Evolutionary conservation across 2,888 invertebrate species (phyloP).

Genomic region (Silvanus unidentatus): DNA sequence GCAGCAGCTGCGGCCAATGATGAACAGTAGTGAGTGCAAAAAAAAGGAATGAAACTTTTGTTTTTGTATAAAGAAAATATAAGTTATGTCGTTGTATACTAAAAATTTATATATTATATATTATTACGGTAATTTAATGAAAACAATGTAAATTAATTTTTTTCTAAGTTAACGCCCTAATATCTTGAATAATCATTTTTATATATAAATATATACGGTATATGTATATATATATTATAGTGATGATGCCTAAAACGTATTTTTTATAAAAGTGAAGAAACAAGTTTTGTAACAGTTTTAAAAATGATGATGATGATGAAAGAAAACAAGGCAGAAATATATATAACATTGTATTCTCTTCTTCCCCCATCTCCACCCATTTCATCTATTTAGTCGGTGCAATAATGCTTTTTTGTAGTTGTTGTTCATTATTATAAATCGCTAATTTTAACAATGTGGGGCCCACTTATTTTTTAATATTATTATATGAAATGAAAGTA

Average conservation of each 20-base stretch:
- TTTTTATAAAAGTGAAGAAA: background rate
- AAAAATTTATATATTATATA: conserved; percentile 3
- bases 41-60: too few species aligned
- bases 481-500: background rate
- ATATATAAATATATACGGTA: background rate
- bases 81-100: background rate
- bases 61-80: background rate
- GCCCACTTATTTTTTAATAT: too few species aligned
- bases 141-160: conserved; percentile 3
- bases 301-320: too few species aligned
- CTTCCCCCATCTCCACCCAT: background rate
- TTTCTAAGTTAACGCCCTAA: background rate
- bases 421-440: conserved; percentile 43
- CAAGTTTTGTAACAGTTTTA: too few species aligned
- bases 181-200: background rate
- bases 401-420: conserved; percentile 39
- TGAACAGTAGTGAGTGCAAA: background rate
- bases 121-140: background rate
- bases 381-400: conserved; percentile 29
- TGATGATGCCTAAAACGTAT: background rate
- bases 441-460: conserved; percentile 21
- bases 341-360: background rate
- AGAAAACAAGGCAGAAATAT: background rate
- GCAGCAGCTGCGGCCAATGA: background rate
- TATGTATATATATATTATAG: conserved; percentile 1